A percentile compares a stretch with the other conserved stretches of the same genome.
These are phyloP conservation scores for Xenopus petersii DNA, from an alignment of 2,797 vertebrate genomes.

Conservation along the genomic window DNA sequence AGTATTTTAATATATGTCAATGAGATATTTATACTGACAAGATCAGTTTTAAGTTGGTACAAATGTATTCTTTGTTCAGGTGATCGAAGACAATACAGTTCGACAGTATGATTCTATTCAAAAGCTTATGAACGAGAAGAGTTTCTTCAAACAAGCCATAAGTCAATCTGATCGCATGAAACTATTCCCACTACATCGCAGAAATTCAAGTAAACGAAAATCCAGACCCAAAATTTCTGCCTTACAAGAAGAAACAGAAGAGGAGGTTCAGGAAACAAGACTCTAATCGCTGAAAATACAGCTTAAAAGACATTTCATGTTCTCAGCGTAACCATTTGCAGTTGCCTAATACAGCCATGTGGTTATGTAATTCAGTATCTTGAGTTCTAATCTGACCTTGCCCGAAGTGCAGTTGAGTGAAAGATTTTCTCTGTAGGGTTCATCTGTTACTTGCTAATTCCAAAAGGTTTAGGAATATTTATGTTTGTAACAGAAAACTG, in stretches of 20 bases:
- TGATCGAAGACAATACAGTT: constrained; percentile 85
- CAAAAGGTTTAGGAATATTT: no score
- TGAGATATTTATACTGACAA: no score
- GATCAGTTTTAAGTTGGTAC: no score
- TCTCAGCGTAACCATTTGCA: no score
- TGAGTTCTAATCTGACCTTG: no score
- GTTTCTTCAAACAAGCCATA: constrained; percentile 88
- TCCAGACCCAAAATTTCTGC: constrained; percentile 76
- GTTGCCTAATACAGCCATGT: no score
- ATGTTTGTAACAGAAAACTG: no score
- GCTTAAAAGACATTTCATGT: background rate
- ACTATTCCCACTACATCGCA: constrained; percentile 75
- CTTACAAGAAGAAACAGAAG: constrained; percentile 88
- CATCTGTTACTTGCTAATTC: no score
- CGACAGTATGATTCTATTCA: constrained; percentile 87
- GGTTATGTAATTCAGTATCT: no score
- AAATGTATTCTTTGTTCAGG: constrained; percentile 61
- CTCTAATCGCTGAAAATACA: constrained; percentile 54
- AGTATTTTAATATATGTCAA: no score
- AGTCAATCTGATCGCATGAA: constrained; percentile 77
- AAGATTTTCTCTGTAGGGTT: no score
- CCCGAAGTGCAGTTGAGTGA: no score
- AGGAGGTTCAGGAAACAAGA: constrained; percentile 89
- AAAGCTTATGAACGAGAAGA: constrained; percentile 87
- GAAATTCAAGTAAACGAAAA: constrained; percentile 83